phyloP scores from a whole-genome alignment of 2,797 vertebrate genomes.

The Gallinago solitaria region DNA sequence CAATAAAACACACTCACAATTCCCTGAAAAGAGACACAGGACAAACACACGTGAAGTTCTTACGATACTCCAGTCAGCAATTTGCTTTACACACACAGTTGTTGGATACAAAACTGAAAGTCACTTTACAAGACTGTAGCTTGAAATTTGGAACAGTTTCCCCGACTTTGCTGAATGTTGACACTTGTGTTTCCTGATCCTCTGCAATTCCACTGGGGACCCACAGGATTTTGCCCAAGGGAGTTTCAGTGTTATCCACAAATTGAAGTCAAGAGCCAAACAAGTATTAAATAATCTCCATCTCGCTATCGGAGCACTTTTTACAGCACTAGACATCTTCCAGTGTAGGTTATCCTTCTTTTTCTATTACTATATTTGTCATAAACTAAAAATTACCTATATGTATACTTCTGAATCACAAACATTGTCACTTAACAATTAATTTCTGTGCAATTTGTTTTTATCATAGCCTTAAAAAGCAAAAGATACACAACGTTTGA shows the following conservation, averaged over 20 bases:
- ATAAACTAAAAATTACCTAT: not conserved
- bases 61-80: not conserved
- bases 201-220: not conserved
- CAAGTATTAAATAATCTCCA: not conserved
- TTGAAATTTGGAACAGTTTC: not conserved
- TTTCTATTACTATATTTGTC: not conserved
- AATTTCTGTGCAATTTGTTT: not conserved
- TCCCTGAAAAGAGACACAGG: not conserved
- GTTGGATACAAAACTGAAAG: not conserved
- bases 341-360: not conserved
- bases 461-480: not conserved
- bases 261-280: not conserved
- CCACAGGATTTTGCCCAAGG: not conserved
- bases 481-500: not conserved
- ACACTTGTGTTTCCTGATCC: not conserved
- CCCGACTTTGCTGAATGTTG: not conserved
- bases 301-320: not conserved
- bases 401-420: not conserved
- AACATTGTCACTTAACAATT: not conserved
- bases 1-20: not conserved
- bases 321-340: not conserved
- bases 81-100: not conserved
- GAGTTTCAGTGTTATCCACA: not conserved
- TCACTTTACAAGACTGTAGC: not conserved
- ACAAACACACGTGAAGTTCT: not conserved